These are phyloP conservation scores for Eupithecia centaureata DNA, from an alignment of 2,888 invertebrate genomes.

Conservation along the genomic window DNA sequence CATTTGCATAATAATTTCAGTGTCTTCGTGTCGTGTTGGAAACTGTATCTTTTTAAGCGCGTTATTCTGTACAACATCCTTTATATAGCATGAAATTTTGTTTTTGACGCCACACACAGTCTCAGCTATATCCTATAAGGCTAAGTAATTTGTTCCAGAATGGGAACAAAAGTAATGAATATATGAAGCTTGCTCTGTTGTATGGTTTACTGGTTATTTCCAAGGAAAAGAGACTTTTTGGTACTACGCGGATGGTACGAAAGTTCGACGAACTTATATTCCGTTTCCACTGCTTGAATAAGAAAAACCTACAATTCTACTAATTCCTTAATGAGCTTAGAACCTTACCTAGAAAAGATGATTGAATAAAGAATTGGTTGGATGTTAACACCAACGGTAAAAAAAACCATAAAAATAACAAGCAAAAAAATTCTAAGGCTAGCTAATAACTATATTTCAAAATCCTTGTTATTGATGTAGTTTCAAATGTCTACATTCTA, in stretches of 20 bases:
- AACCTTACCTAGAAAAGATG: neutral
- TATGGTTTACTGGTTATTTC: slow-evolving; percentile 1
- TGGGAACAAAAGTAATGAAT: slow-evolving; percentile 1
- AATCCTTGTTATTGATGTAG: slow-evolving; percentile 3
- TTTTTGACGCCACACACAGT: slow-evolving; percentile 18
- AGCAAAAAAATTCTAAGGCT: neutral
- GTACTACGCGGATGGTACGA: neutral
- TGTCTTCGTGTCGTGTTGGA: neutral
- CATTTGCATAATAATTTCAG: neutral
- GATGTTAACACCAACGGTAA: neutral
- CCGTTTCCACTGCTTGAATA: neutral
- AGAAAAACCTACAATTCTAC: too few relatives aligned
- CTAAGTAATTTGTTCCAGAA: slow-evolving; percentile 5
- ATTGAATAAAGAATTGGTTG: too few relatives aligned
- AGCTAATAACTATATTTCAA: slow-evolving; percentile 13
- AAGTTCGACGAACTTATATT: neutral
- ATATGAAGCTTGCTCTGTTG: neutral
- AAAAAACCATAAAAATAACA: neutral
- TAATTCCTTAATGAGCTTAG: neutral
- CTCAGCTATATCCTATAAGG: slow-evolving; percentile 6
- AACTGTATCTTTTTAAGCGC: slow-evolving; percentile 5
- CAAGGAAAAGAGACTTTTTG: neutral
- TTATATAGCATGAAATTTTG: slow-evolving; percentile 23
- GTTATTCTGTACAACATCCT: slow-evolving; percentile 14
- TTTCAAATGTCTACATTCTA: slow-evolving; percentile 7